Evolutionary conservation across 2,113 vertebrate species (phyloP), one percentile per base, ranked within the genome.

Genomic region (Salvelinus sp.): DNA sequence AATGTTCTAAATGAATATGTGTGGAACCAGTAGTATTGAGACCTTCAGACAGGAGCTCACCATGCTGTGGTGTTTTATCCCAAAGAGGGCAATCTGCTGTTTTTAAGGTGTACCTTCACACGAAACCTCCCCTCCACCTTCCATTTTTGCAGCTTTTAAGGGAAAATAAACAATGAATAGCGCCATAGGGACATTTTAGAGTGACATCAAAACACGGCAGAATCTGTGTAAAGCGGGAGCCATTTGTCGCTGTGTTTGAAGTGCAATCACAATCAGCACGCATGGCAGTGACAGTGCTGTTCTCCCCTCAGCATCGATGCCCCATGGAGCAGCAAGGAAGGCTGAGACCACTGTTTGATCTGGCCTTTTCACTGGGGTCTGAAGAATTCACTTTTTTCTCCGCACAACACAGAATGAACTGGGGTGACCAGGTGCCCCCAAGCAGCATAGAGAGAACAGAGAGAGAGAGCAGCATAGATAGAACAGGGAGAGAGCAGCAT

Each of bases 201-300:
- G 27, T n/a, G 20, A 44, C 66, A 68, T 22, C 58, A 65, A 28
- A 65, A 33, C 28, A 33, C 28, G 6, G 28, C 30, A 68, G 30
- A 10, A n/a, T 20, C 30, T 6, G 28, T 20, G 18, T 68, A 30
- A 68, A 20, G 30, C 14, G 30, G 66, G 27, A 20, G 30, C 30
- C 66, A 68, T 68, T 68, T 68, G 28, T 38, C 14, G 9, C 16
- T 25, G 18, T 44, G 58, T 62, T 23, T 62, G 58, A 62, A 62
- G 66, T 30, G 28, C 66, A 68, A 68, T 44, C 66, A 68, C 66
- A 38, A 68, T 68, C 66, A 68, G 65, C 27, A 38, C 6, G 65
- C 27, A 18, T 38, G 38, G 38, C 38, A 38, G 38, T 38, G 38
- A 68, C 65, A 68, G 18, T 18, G 25, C 12, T 9, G 5, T 14